Base-by-base conservation (phyloP, 30 jellyfish, hydroid and myxozoan genomes). In the Clytia hemisphaerica region DNA sequence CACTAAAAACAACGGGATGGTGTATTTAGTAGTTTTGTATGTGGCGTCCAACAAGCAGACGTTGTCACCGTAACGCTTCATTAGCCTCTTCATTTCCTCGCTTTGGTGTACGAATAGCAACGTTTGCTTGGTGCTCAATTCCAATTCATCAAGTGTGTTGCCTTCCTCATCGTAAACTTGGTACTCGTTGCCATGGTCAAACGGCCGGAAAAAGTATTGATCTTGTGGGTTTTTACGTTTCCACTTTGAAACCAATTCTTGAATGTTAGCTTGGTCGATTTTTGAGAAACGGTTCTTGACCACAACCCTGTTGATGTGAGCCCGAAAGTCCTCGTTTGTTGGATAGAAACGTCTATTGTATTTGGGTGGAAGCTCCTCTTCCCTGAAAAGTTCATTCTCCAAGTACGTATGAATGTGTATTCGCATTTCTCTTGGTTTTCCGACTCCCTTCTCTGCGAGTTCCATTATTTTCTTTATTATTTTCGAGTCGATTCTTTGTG, bases 21-120 rank as follows among this genome's bases (percentile, higher is more conserved):
- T 22, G 45, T 53, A 53, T 53, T 53, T 53, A 15, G 67, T 53
- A 3, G 67, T 53, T 53, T 40, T 36, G 29, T 53, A 53, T 22
- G 67, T 53, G 25, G 67, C 67, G 29, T 53, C 67, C 25, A 53
- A 40, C 67, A 53, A 53, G 67, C 67, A 53, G 6, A 53, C 38
- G 29, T n/a, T 5, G 9, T 53, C 29, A 4, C 67, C 67, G 29
- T 53, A 53, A 22, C 67, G 25, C 3, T 53, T 53, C 4, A 53
- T 36, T 40, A 53, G 29, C 67, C 67, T 53, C 12, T 53, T 53
- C 67, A 22, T 36, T 40, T 40, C 25, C 29, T 53, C 67, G 2
- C 38, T 53, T 53, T 53, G 67, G 29, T 40, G 29, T 22, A 53
- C 67, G 29, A 53, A 53, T 40, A 24, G 25, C 6, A 53, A 53